These are phyloP conservation scores for Onthophagus sagittarius DNA, from an alignment of 2,888 invertebrate species.

Conservation along the genomic window DNA sequence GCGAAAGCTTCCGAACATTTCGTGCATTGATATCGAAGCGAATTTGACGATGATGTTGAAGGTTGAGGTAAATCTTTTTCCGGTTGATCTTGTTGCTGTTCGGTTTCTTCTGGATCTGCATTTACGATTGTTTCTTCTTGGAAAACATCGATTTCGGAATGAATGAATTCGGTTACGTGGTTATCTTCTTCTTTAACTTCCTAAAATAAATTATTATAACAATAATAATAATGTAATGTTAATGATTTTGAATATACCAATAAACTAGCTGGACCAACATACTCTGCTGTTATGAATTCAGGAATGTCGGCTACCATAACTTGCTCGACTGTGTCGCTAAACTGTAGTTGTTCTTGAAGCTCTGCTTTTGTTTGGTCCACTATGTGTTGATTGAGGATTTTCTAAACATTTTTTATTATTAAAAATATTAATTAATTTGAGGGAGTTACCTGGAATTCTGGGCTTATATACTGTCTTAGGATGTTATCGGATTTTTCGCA, in stretches of 20 bases:
- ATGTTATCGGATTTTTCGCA: slow-evolving; percentile 50
- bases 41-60: background rate
- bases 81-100: background rate
- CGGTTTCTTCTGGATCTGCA: slow-evolving; percentile 1
- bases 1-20: slow-evolving; percentile 45
- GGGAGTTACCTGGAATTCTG: slow-evolving; percentile 46
- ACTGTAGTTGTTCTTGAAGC: slow-evolving; percentile 42
- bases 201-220: background rate
- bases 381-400: slow-evolving; percentile 34
- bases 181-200: slow-evolving; percentile 1
- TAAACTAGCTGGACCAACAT: slow-evolving; percentile 29
- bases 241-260: slow-evolving; percentile 13
- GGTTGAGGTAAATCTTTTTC: background rate
- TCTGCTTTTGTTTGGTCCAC: slow-evolving; percentile 38
- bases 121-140: background rate
- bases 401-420: slow-evolving; percentile 4
- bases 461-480: slow-evolving; percentile 44
- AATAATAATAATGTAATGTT: background rate
- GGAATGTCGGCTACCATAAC: slow-evolving; percentile 39
- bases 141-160: background rate
- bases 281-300: slow-evolving; percentile 37
- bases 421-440: background rate
- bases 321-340: slow-evolving; percentile 37
- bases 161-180: background rate
- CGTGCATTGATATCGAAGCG: slow-evolving; percentile 31